phyloP scores from a whole-genome alignment of 2,888 invertebrate genomes.

The Papilio elwesi region DNA sequence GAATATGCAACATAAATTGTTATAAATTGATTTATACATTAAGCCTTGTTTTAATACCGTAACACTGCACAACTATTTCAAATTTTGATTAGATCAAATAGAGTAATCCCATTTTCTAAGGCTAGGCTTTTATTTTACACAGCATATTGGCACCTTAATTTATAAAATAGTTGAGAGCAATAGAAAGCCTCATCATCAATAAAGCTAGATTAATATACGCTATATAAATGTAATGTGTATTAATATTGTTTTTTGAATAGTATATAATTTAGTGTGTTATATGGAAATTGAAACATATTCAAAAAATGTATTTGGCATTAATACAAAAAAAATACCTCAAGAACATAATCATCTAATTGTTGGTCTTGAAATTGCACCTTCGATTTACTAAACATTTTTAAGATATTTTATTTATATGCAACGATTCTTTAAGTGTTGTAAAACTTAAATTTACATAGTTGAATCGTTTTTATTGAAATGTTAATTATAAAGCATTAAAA shows the following conservation, averaged over 20 bases:
- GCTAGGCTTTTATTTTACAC: too few relatives aligned
- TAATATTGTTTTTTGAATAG: too few relatives aligned
- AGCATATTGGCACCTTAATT: too few relatives aligned
- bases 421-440: not conserved
- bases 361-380: constrained; percentile 80
- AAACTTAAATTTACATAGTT: constrained; percentile 2
- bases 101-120: too few relatives aligned
- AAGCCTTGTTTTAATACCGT: too few relatives aligned
- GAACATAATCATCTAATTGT: constrained; percentile 75
- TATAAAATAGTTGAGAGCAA: too few relatives aligned
- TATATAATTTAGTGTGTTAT: too few relatives aligned
- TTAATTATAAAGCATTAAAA: not conserved
- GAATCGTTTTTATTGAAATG: not conserved
- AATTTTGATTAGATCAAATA: too few relatives aligned
- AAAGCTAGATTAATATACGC: too few relatives aligned
- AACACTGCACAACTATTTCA: too few relatives aligned
- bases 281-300: not conserved
- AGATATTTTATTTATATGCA: not conserved
- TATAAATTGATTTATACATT: not conserved
- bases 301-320: not conserved
- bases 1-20: constrained; percentile 41
- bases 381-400: constrained; percentile 63
- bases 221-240: too few relatives aligned
- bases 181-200: too few relatives aligned
- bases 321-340: constrained; percentile 63